Evolutionary conservation across 2,113 vertebrate genomes (phyloP).

Genomic region (Uropsilus gracilis): DNA sequence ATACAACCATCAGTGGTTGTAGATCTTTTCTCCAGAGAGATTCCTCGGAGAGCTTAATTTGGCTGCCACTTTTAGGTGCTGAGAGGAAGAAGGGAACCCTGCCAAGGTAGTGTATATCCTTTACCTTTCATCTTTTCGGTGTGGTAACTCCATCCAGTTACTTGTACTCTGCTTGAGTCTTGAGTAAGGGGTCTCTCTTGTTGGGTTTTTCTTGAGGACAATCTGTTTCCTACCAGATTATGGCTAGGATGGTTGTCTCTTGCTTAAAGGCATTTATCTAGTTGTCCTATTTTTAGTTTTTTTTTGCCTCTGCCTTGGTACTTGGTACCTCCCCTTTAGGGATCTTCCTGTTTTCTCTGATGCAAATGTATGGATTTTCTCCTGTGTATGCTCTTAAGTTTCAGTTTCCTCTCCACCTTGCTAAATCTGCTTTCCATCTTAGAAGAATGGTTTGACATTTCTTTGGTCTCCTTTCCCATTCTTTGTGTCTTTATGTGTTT

Average conservation of each 20-base stretch:
- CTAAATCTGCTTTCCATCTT: not conserved
- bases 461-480: not conserved
- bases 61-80: not conserved
- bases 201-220: slow-evolving; percentile 1
- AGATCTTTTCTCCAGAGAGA: not conserved
- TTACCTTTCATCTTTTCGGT: not conserved
- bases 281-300: not conserved
- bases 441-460: slow-evolving; percentile 30
- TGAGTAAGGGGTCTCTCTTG: not conserved
- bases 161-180: not conserved
- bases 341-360: slow-evolving; percentile 27
- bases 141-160: not conserved
- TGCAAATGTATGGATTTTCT: not conserved
- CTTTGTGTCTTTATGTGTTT: slow-evolving; percentile 34
- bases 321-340: not conserved
- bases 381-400: not conserved
- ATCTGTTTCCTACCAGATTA: not conserved
- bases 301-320: not conserved
- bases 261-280: not conserved
- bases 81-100: not conserved
- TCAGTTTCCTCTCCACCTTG: not conserved
- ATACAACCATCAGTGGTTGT: not conserved
- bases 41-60: not conserved
- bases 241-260: not conserved
- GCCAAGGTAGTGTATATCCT: not conserved